Conservation (phyloP, 2,797 vertebrate genomes). For the Anableps anableps region DNA sequence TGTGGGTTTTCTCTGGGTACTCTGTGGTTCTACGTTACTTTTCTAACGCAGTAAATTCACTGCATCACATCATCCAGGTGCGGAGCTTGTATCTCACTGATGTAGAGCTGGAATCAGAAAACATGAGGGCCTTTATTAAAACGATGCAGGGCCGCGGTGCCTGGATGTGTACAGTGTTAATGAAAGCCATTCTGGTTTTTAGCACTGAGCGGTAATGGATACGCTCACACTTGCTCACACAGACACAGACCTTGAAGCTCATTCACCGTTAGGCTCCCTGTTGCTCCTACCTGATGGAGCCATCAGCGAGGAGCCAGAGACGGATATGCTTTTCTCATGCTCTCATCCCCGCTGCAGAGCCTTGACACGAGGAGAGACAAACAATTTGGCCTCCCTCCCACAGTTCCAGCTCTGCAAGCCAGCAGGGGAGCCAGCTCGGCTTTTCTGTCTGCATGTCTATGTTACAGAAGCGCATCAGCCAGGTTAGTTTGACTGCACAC, state of each 20-base stretch:
- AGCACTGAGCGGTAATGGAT: conserved; percentile 20
- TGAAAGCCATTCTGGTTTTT: not conserved
- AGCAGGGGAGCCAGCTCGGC: conserved; percentile 61
- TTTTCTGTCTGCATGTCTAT: conserved; percentile 32
- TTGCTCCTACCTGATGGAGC: conserved; percentile 70
- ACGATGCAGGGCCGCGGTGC: not conserved
- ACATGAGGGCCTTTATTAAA: not conserved
- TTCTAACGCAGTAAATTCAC: not conserved
- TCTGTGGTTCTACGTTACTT: not conserved
- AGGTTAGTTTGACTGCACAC: not conserved
- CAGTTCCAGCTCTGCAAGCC: conserved; percentile 73
- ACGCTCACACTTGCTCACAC: not conserved
- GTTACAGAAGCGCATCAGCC: not conserved
- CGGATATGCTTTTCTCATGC: conserved; percentile 65
- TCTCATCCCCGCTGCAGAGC: conserved; percentile 67
- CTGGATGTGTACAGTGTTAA: not conserved
- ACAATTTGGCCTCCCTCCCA: conserved; percentile 82
- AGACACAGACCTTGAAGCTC: conserved; percentile 5
- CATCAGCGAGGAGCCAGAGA: conserved; percentile 69
- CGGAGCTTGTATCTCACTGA: not conserved
- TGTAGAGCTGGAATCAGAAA: not conserved
- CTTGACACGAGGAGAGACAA: conserved; percentile 70
- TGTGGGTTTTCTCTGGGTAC: not conserved
- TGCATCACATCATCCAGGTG: not conserved
- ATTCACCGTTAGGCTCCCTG: conserved; percentile 59